These are phyloP conservation scores for Megamerina dolium DNA, from an alignment of 2,888 invertebrate species.

Conservation along the genomic window DNA sequence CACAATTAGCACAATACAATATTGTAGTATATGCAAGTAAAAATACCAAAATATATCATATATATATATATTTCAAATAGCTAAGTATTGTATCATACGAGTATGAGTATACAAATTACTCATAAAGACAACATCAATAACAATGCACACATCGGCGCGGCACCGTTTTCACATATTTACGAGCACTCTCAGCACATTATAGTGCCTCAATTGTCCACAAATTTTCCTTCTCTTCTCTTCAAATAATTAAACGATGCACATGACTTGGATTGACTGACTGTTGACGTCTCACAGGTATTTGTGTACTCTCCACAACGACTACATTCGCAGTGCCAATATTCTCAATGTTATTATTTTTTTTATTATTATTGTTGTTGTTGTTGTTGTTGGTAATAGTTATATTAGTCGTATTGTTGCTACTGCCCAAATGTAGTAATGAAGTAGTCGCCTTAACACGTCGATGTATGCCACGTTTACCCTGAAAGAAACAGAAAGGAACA, in stretches of 20 bases:
- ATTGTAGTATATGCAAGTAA: no score
- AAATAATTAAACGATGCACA: constrained; percentile 45
- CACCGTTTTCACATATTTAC: not conserved
- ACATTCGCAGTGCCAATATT: constrained; percentile 16
- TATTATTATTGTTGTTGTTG: constrained; percentile 18
- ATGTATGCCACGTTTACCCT: constrained; percentile 40
- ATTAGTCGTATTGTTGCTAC: constrained; percentile 20
- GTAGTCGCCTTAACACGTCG: constrained; percentile 34
- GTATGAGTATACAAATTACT: no score
- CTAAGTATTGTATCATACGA: no score
- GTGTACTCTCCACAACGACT: constrained; percentile 21
- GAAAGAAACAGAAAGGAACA: constrained; percentile 7
- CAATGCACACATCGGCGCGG: no score
- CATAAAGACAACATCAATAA: no score
- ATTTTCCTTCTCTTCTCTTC: constrained; percentile 12
- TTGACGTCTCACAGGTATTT: constrained; percentile 28
- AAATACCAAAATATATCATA: no score
- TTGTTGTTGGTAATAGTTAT: constrained; percentile 18
- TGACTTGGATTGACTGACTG: constrained; percentile 43
- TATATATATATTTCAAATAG: no score
- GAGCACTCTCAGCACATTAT: not conserved
- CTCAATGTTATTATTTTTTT: constrained; percentile 13
- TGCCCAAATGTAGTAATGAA: constrained; percentile 28
- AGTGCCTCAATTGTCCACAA: not conserved
- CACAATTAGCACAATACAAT: no score